A percentile compares a stretch with the other conserved stretches of the same genome.
These are phyloP conservation scores for Trissonchulus latispiculum DNA, from an alignment of 2,888 invertebrate genomes.

Conservation along the genomic window DNA sequence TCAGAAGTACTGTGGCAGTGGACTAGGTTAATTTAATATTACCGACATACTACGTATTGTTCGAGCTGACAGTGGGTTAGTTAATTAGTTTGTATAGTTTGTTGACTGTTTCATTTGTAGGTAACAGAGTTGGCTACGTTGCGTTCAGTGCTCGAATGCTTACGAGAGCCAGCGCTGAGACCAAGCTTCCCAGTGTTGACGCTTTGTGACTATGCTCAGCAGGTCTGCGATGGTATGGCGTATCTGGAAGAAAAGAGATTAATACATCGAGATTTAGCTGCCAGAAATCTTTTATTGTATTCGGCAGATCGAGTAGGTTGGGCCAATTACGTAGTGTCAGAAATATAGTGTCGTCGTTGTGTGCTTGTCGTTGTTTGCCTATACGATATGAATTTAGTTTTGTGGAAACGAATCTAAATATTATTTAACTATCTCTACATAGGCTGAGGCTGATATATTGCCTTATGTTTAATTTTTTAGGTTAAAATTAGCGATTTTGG, in stretches of 20 bases:
- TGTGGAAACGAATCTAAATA: too few species aligned
- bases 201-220: constrained; percentile 85
- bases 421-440: too few species aligned
- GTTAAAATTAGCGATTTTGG: constrained; percentile 97
- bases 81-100: too few species aligned
- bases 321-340: too few species aligned
- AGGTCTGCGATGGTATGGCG: constrained; percentile 94
- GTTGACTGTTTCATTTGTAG: constrained; percentile 44
- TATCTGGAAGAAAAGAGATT: constrained; percentile 89
- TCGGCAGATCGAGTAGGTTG: constrained; percentile 79
- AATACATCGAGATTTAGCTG: constrained; percentile 93
- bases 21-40: too few species aligned
- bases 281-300: constrained; percentile 92
- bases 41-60: too few species aligned
- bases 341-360: too few species aligned
- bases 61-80: too few species aligned
- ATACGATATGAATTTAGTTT: too few species aligned
- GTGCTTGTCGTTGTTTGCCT: too few species aligned
- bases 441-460: too few species aligned
- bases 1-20: too few species aligned
- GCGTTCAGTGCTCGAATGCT: constrained; percentile 83
- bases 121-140: constrained; percentile 91
- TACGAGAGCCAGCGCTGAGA: constrained; percentile 79
- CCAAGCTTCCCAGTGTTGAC: constrained; percentile 82
- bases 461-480: constrained; percentile 37